Conservation (phyloP, 1,140 invertebrate species). For the Fopius arisanus region DNA sequence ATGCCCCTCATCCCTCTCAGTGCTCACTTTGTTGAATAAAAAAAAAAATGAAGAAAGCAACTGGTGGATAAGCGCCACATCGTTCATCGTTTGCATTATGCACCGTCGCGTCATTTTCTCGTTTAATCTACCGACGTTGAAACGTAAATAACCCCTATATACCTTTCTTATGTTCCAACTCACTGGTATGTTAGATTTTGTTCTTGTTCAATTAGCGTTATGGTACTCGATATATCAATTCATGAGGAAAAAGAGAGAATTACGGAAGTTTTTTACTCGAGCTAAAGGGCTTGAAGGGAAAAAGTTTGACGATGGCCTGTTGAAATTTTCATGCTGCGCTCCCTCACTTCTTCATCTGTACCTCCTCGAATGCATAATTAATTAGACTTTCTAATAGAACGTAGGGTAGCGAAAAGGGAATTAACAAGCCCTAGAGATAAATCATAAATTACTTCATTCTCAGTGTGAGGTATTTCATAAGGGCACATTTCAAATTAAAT, state of each 20-base stretch:
- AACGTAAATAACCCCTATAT: constrained; percentile 24
- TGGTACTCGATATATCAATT: not conserved
- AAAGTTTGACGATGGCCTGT: too few relatives aligned
- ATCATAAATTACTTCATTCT: not conserved
- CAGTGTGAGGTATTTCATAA: not conserved
- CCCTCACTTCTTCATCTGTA: not conserved
- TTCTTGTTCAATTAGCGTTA: constrained; percentile 12
- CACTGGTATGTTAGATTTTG: constrained; percentile 8
- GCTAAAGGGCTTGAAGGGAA: too few relatives aligned
- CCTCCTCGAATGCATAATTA: not conserved
- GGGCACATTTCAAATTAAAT: not conserved
- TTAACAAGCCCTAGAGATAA: not conserved
- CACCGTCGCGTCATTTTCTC: constrained; percentile 32
- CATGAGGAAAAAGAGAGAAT: too few relatives aligned
- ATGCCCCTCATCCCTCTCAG: constrained; percentile 21
- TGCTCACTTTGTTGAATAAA: not conserved
- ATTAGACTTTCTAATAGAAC: too few relatives aligned
- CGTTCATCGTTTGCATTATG: constrained; percentile 20
- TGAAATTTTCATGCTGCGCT: not conserved
- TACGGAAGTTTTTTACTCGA: too few relatives aligned
- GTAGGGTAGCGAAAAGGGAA: not conserved
- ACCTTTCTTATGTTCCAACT: not conserved
- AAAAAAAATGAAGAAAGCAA: not conserved
- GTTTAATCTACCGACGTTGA: constrained; percentile 26
- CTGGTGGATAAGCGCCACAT: constrained; percentile 11